A percentile compares a stretch with the other conserved stretches of the same genome.
These are phyloP conservation scores for Ceratina australensis DNA, from an alignment of 1,140 invertebrate species.

Conservation along the genomic window DNA sequence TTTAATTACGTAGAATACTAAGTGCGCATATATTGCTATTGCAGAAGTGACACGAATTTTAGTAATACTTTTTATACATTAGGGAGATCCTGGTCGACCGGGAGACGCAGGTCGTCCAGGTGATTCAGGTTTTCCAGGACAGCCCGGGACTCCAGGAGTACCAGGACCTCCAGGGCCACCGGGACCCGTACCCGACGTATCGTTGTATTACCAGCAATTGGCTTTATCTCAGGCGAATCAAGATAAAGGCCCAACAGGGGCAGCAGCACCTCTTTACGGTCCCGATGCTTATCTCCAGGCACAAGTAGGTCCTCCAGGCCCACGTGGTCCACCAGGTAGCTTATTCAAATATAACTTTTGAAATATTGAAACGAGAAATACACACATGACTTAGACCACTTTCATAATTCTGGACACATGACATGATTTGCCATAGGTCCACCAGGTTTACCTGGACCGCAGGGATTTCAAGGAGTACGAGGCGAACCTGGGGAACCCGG, in stretches of 20 bases:
- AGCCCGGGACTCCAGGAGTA: constrained; percentile 83
- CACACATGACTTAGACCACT: too few relatives aligned
- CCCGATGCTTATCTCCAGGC: constrained; percentile 87
- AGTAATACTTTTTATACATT: constrained; percentile 12
- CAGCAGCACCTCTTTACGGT: constrained; percentile 69
- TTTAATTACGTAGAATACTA: background rate
- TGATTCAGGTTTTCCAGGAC: constrained; percentile 81
- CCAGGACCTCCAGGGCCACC: constrained; percentile 86
- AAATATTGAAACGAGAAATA: too few relatives aligned
- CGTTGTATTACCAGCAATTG: constrained; percentile 84
- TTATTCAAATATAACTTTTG: too few relatives aligned
- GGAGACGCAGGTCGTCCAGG: constrained; percentile 83
- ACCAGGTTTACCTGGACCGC: constrained; percentile 84
- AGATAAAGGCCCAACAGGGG: constrained; percentile 86
- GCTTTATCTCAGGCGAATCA: constrained; percentile 83
- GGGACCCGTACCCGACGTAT: constrained; percentile 87
- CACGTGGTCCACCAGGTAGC: constrained; percentile 85
- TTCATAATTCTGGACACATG: too few relatives aligned
- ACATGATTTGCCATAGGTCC: constrained; percentile 76
- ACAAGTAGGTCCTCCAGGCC: constrained; percentile 87
- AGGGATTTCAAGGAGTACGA: constrained; percentile 89
- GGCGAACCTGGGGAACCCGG: constrained; percentile 88
- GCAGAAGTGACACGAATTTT: background rate
- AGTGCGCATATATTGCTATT: too few relatives aligned
- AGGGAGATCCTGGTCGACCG: constrained; percentile 80